phyloP scores from a whole-genome alignment of 2,113 vertebrate genomes.

The Mus pahari region DNA sequence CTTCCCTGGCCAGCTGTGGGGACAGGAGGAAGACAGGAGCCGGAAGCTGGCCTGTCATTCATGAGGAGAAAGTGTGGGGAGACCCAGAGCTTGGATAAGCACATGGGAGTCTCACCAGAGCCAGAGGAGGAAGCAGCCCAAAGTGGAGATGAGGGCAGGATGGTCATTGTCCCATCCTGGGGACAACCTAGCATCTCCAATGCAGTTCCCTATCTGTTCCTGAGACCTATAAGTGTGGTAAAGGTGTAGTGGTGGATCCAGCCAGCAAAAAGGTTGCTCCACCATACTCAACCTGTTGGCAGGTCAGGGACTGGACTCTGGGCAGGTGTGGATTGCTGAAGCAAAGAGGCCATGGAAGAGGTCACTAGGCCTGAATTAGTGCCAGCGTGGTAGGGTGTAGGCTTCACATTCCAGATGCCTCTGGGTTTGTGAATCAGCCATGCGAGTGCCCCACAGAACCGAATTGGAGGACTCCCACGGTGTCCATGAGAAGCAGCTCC shows the following conservation, averaged over 20 bases:
- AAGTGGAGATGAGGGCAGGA: background rate
- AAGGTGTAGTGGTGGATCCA: too few species aligned
- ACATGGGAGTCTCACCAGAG: background rate
- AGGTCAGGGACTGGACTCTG: background rate
- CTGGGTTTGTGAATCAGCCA: background rate
- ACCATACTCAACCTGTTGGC: too few species aligned
- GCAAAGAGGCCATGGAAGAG: too few species aligned
- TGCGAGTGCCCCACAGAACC: background rate
- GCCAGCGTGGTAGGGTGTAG: background rate
- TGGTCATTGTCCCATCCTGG: background rate
- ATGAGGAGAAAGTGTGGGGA: background rate
- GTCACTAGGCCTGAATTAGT: background rate
- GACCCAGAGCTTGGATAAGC: too few species aligned
- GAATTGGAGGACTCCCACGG: too few species aligned
- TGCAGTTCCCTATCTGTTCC: background rate
- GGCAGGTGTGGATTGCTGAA: background rate
- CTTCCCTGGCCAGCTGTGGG: background rate
- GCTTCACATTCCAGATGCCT: background rate
- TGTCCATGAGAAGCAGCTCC: background rate
- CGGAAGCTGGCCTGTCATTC: background rate
- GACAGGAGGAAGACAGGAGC: background rate
- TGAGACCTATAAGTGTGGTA: background rate
- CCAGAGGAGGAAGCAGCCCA: background rate
- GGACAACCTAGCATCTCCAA: background rate
- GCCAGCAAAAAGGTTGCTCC: background rate